Evolutionary conservation across 2,888 invertebrate species (phyloP).

Genomic region (Timema cristinae): DNA sequence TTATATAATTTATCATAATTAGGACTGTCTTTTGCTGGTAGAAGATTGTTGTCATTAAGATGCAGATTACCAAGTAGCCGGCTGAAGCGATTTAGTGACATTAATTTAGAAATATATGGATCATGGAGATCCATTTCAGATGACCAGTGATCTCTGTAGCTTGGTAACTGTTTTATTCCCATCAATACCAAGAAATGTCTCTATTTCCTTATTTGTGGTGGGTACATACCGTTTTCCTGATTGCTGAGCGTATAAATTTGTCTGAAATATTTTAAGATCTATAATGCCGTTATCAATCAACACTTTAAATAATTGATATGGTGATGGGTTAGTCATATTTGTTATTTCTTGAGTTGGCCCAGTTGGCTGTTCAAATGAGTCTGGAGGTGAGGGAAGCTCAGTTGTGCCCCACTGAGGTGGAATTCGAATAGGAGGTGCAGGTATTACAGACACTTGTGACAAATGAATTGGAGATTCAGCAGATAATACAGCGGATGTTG

Average conservation of each 20-base stretch:
- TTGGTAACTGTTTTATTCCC: slow-evolving; percentile 18
- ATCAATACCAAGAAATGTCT: slow-evolving; percentile 11
- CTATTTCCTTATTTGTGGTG: slow-evolving; percentile 15
- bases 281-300: too few relatives aligned
- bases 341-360: too few relatives aligned
- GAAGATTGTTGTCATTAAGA: slow-evolving; percentile 15
- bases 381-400: too few relatives aligned
- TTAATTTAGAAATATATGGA: slow-evolving; percentile 12
- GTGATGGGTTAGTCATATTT: too few relatives aligned
- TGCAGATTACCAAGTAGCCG: slow-evolving; percentile 14
- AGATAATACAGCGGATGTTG: too few relatives aligned
- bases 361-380: too few relatives aligned
- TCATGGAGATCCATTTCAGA: slow-evolving; percentile 5
- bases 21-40: background rate
- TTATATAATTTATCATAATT: slow-evolving; percentile 26
- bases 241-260: slow-evolving; percentile 13
- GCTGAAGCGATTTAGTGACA: slow-evolving; percentile 5
- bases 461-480: too few relatives aligned
- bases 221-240: slow-evolving; percentile 9
- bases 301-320: too few relatives aligned
- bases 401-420: too few relatives aligned
- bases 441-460: too few relatives aligned
- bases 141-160: slow-evolving; percentile 18
- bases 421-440: too few relatives aligned
- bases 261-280: background rate